These are phyloP conservation scores for Acinonyx jubatus DNA, from an alignment of 2,113 vertebrate species.

Conservation along the genomic window DNA sequence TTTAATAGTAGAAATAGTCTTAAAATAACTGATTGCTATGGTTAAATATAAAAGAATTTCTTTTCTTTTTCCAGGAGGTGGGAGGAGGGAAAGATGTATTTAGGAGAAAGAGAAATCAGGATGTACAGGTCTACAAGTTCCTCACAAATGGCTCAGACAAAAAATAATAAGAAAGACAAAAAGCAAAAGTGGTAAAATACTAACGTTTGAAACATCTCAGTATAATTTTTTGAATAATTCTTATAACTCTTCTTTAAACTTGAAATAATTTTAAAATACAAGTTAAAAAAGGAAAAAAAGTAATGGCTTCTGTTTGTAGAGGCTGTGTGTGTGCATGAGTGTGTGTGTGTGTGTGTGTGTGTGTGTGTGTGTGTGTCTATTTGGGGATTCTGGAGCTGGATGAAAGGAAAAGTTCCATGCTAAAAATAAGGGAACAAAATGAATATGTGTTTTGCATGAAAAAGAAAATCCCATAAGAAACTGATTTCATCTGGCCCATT, in stretches of 20 bases:
- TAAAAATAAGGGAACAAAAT: conserved; percentile 4
- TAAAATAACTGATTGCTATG: not conserved
- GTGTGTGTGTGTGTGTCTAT: not conserved
- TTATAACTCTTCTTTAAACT: not conserved
- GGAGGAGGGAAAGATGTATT: not conserved
- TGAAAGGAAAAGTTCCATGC: not conserved
- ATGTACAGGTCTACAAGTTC: not conserved
- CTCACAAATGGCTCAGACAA: not conserved
- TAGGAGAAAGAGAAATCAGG: not conserved
- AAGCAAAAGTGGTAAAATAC: not conserved
- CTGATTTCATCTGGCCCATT: not conserved
- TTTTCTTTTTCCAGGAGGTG: not conserved
- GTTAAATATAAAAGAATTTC: not conserved
- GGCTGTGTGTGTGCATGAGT: not conserved
- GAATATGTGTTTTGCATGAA: not conserved
- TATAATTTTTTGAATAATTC: not conserved
- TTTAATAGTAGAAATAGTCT: not conserved
- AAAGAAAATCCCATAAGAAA: conserved; percentile 41
- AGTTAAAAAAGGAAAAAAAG: not conserved
- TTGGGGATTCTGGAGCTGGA: not conserved
- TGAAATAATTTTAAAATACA: conserved; percentile 39
- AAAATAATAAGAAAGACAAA: not conserved
- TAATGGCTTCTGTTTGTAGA: not conserved
- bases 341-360: not conserved
- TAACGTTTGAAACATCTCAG: not conserved